These are phyloP conservation scores for Pomatorhinus ruficollis DNA, from an alignment of 2,113 vertebrate species.

Conservation along the genomic window DNA sequence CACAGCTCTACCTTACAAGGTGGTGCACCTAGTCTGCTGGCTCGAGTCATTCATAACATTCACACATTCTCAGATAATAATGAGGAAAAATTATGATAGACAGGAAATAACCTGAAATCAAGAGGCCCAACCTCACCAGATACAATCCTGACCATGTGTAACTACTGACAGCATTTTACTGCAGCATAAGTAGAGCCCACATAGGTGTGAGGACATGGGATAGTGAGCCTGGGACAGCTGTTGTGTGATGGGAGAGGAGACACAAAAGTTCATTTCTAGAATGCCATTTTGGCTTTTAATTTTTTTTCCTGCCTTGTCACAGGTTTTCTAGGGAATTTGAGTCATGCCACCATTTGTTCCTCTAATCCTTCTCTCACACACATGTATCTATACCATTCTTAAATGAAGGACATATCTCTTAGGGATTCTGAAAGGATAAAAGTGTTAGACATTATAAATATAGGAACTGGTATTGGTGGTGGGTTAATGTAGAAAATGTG, in stretches of 20 bases:
- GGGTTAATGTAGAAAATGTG: neutral
- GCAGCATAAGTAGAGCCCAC: neutral
- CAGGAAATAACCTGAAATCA: neutral
- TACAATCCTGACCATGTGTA: accelerated
- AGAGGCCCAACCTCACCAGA: neutral
- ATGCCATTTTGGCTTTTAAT: neutral
- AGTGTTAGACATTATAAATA: neutral
- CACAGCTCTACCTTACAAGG: neutral
- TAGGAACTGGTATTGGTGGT: neutral
- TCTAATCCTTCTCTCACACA: neutral
- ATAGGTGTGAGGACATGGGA: neutral
- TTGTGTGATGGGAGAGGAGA: neutral
- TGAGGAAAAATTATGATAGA: neutral
- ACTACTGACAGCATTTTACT: neutral
- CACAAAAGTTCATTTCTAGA: neutral
- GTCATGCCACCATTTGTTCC: neutral
- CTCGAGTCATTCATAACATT: neutral
- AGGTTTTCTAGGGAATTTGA: neutral
- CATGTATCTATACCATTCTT: neutral
- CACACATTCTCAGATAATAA: neutral
- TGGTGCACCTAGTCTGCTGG: neutral
- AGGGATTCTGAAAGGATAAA: neutral
- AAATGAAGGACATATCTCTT: neutral
- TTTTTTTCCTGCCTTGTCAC: neutral
- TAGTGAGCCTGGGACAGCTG: neutral